Percentiles rank a stretch among this genome's conserved stretches.
Conservation (phyloP, 64 coral and sea anemone species). For the Anthopleura sola region DNA sequence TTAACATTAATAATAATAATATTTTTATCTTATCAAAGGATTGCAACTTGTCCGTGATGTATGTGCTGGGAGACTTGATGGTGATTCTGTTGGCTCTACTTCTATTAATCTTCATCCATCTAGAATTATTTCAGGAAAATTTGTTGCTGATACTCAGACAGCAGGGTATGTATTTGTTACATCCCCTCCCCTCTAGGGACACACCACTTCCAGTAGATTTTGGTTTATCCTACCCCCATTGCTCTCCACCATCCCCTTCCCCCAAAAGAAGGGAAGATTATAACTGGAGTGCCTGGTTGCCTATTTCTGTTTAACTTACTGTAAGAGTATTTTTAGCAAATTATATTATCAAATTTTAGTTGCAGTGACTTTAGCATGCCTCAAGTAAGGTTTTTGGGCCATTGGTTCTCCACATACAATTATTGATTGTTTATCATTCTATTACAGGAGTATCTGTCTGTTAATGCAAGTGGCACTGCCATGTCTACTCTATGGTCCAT, state of each 20-base stretch:
- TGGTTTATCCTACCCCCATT: too few species aligned
- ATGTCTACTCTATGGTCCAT: slow-evolving; percentile 77
- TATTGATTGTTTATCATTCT: neutral
- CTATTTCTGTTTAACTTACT: too few species aligned
- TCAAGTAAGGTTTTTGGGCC: neutral
- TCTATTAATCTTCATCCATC: slow-evolving; percentile 65
- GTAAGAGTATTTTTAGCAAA: neutral
- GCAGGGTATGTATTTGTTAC: slow-evolving; percentile 54
- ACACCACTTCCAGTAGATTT: too few species aligned
- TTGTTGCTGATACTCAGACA: slow-evolving; percentile 82
- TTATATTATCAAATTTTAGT: neutral
- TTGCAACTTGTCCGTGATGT: slow-evolving; percentile 88
- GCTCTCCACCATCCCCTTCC: too few species aligned
- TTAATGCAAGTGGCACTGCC: slow-evolving; percentile 88
- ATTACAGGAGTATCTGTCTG: slow-evolving; percentile 74
- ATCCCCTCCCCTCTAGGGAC: neutral
- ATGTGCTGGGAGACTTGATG: slow-evolving; percentile 75
- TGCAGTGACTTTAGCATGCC: neutral
- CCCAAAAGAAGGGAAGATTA: too few species aligned
- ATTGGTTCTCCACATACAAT: too few species aligned
- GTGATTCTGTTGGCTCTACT: slow-evolving; percentile 79
- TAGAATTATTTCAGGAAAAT: slow-evolving; percentile 71
- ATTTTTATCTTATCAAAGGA: slow-evolving; percentile 29
- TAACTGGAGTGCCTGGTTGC: too few species aligned
- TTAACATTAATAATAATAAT: neutral